Base-by-base conservation (phyloP, 2,888 invertebrate species). In the Cylindroiulus punctatus region DNA sequence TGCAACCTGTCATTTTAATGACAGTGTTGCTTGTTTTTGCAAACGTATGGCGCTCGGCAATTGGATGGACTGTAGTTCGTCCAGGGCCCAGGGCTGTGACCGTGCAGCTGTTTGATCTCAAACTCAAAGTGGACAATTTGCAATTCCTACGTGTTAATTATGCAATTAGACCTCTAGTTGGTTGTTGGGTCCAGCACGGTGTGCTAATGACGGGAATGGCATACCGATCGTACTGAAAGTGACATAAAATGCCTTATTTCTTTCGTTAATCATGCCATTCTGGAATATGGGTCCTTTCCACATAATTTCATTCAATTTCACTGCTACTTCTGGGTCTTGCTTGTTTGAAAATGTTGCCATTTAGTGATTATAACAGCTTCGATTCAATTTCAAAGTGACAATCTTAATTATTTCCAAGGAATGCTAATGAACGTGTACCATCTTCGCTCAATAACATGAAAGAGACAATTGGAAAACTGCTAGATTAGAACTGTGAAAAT, bases 91-190 rank as follows among this genome's bases (percentile, higher is more conserved):
- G n/a, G 52, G 65, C 10, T 65, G 22, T 26, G 65, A n/a, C 14
- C 76, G 12, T 30, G 30, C 76, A 76, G 76, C 76, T 76, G 76
- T 76, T 76, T 76, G 76, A 76, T 76, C 76, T 76, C 76, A 76
- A 76, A 76, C 14, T 76, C 30, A 76, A 30, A 26, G 22, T 30
- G 76, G 8, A 76, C 76, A 76, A 76, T 30, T 30, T 76, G 76
- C 65, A 22, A 65, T 26, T 65, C 12, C 10, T 65, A 65, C 30
- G 76, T 76, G 76, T 76, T 76, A 76, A 76, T 76, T 76, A 76
- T 76, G 76, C 76, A 30, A 76, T 76, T 76, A 76, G 30, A 30
- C 76, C 26, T 65, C 3, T 5, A 10, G 65, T 65, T 10, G n/a
- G 65, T 65, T 10, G 5, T 65, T 57, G 19, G 4, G 22, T 5